Conservation (phyloP, 2,113 vertebrate species). For the Maccullochella peelii region DNA sequence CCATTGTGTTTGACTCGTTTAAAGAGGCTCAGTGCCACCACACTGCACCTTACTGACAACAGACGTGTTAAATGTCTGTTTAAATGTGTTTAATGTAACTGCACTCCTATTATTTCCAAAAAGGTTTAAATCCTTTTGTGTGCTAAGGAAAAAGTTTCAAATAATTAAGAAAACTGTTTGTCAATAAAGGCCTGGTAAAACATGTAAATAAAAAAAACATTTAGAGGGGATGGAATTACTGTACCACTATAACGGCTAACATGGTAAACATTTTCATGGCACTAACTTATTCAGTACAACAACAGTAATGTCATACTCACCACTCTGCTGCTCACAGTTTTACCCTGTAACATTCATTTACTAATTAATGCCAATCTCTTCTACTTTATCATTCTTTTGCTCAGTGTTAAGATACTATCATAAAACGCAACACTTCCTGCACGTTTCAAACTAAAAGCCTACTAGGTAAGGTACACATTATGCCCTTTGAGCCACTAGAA, state of each 20-base stretch:
- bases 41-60: neutral
- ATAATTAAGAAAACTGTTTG: too few relatives aligned
- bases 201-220: too few relatives aligned
- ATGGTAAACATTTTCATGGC: too few relatives aligned
- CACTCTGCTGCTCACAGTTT: neutral
- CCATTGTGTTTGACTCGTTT: conserved; percentile 21
- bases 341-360: neutral
- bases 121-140: neutral
- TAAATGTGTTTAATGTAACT: neutral
- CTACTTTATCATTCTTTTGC: neutral
- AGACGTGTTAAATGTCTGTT: neutral
- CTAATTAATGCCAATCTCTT: neutral
- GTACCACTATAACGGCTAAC: too few relatives aligned
- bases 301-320: neutral
- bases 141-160: neutral
- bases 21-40: neutral
- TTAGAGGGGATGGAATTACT: too few relatives aligned
- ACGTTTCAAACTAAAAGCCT: too few relatives aligned
- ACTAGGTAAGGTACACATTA: too few relatives aligned
- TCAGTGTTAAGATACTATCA: too few relatives aligned
- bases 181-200: too few relatives aligned
- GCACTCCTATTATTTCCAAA: neutral
- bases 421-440: too few relatives aligned
- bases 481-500: too few relatives aligned
- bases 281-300: neutral